Evolutionary conservation across 2,888 invertebrate genomes (phyloP), one percentile per base, ranked within the genome.

Genomic region (Pyrocoelia pectoralis): DNA sequence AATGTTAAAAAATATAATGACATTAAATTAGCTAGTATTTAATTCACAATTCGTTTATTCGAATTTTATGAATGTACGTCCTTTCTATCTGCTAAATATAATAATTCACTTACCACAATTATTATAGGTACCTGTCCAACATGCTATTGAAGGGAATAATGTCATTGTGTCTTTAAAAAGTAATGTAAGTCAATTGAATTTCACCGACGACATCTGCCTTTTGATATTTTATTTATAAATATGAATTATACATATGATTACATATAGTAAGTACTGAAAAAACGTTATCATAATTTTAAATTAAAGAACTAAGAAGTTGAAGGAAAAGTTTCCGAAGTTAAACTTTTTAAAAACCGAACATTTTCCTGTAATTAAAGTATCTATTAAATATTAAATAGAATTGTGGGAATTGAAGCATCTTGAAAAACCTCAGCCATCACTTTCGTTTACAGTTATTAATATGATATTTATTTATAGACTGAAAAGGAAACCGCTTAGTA

Each of bases 351-450:
- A 61, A 41, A 43, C 33, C 24, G 50, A 43, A 33, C 33, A 56
- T 56, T 52, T 61, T 15, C 15, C n/a, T 51, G 50, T 56, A 60
- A 61, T 60, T 60, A 60, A 54, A 38, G 48, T 48, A 28, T 19
- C 6, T 10, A 1, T 60, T 19, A 60, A 60, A 49, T 60, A 60
- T 60, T 60, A n/a, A 58, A 28, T 4, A 6, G 53, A n/a, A 12
- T 48, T 43, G 53, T 60, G 60, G 54, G 60, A 60, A 60, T 9
- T 13, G 1, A 15, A 13, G 28, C 60, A 60, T 60, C 60, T 60
- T 60, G 60, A 41, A n/a, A 57, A 60, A 60, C 60, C 60, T 60
- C 60, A 60, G 60, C 49, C 18, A 53, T 60, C 14, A 33, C 33
- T 33, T 33, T 33, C 33, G 2, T n/a, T 33, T 33, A 33, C 2